phyloP scores from a whole-genome alignment of 1,140 invertebrate species.

The Drosophila rhopaloa region DNA sequence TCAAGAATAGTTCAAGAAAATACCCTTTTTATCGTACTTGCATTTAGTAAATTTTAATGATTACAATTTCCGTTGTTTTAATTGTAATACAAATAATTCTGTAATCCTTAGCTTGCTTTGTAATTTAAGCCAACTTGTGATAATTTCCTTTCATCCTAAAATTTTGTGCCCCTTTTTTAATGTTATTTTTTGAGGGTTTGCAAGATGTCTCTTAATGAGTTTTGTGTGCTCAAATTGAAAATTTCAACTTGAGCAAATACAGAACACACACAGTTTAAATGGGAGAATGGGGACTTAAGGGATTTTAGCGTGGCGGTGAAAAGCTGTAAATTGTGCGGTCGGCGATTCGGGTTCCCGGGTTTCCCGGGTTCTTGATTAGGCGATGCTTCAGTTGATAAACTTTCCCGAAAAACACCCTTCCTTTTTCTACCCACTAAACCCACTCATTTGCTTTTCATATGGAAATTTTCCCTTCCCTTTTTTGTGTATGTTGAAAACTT shows the following conservation, averaged over 20 bases:
- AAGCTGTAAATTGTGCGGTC: slow-evolving; percentile 77
- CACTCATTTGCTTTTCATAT: slow-evolving; percentile 66
- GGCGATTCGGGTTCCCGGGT: slow-evolving; percentile 66
- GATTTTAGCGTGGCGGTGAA: slow-evolving; percentile 29
- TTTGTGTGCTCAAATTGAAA: slow-evolving; percentile 50
- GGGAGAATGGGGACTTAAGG: neutral
- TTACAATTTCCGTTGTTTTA: no score
- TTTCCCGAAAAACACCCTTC: slow-evolving; percentile 36
- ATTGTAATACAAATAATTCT: no score
- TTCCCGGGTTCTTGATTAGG: slow-evolving; percentile 74
- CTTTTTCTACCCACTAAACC: slow-evolving; percentile 19
- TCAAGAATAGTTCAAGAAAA: no score
- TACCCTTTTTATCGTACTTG: no score
- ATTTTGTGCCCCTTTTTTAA: slow-evolving; percentile 30
- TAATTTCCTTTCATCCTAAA: slow-evolving; percentile 32
- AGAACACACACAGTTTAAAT: slow-evolving; percentile 13
- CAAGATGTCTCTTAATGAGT: slow-evolving; percentile 45
- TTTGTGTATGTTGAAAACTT: slow-evolving; percentile 54
- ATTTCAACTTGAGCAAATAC: slow-evolving; percentile 48
- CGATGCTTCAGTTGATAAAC: slow-evolving; percentile 79
- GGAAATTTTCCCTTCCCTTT: slow-evolving; percentile 50
- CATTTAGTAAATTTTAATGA: no score
- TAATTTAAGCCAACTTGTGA: slow-evolving; percentile 1
- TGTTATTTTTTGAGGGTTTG: slow-evolving; percentile 10
- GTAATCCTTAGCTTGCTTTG: no score